Evolutionary conservation across 1,140 invertebrate species (phyloP), one percentile per base, ranked within the genome.

Genomic region (Microplitis demolitor): DNA sequence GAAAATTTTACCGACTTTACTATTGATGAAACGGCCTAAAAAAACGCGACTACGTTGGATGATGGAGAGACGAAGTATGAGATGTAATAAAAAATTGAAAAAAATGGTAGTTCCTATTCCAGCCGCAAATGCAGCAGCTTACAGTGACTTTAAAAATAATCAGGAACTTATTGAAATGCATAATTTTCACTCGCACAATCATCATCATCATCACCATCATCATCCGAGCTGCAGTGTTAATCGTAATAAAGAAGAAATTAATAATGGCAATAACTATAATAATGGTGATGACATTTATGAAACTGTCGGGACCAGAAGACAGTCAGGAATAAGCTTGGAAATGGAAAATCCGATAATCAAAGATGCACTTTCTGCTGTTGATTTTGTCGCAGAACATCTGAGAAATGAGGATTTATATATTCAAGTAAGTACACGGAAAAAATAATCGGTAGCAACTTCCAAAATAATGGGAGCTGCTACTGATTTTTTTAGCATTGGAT

Each of bases 321-420:
- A 0, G 80, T 92, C 14, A 87, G 87, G 3, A 89, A 90, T 70
- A 88, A 95, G 69, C 88, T 95, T 72, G 95, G 96, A 82, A 96
- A 95, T 56, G 96, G 97, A 83, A 95, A 94, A 79, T 96, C 95
- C 0, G 95, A 97, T 83, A 85, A 96, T 97, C 0, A 94, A 92
- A 75, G 95, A 97, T 87, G 97, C 97, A n/a, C 97, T 97, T 6
- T 96, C 99, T 85, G 97, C 97, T 2, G 97, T 99, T 0, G 96
- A 97, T 83, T 99, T 98, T 85, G 98, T 99, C 74, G 97, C 97
- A 24, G 97, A 99, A 86, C 97, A 99, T 90, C 90, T 99, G 71
- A 92, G 97, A 77, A 97, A 97, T 83, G 97, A 98, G 87, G 96
- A 98, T 89, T 92, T 97, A 79, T 97, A 98, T 80, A 98, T 98